Percentiles rank a stretch among this genome's conserved stretches.
Conservation (phyloP, 2,888 invertebrate species). For the Phyllotreta cruciferae region DNA sequence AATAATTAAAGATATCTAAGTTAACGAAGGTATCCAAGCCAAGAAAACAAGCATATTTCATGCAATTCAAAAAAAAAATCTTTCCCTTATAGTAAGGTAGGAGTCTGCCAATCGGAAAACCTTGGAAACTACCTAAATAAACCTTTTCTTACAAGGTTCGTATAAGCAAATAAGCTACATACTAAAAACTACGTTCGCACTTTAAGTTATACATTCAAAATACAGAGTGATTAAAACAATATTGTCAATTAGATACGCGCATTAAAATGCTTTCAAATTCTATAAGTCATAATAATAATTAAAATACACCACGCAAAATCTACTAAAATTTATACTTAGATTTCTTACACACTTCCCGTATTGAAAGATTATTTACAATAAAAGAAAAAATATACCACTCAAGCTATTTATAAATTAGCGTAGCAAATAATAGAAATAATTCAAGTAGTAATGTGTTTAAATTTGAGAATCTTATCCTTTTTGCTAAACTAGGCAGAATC, state of each 20-base stretch:
- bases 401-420: slow-evolving; percentile 38
- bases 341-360: slow-evolving; percentile 19
- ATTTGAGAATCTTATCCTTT: slow-evolving; percentile 5
- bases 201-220: slow-evolving; percentile 48
- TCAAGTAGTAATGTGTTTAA: slow-evolving; percentile 26
- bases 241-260: slow-evolving; percentile 25
- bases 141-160: slow-evolving; percentile 49
- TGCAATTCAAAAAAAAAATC: slow-evolving; percentile 50
- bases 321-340: slow-evolving; percentile 23
- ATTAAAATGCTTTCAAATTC: slow-evolving; percentile 18
- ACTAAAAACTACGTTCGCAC: slow-evolving; percentile 49
- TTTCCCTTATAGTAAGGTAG: slow-evolving; percentile 64
- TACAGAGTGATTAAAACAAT: slow-evolving; percentile 33
- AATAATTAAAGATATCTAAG: slow-evolving; percentile 3
- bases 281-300: slow-evolving; percentile 18
- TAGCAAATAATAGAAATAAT: slow-evolving; percentile 26
- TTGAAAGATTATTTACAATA: slow-evolving; percentile 15
- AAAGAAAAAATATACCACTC: slow-evolving; percentile 27
- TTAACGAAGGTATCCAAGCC: slow-evolving; percentile 6
- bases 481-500: slow-evolving; percentile 9
- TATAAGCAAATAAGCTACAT: slow-evolving; percentile 55
- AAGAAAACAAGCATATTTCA: slow-evolving; percentile 37
- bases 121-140: slow-evolving; percentile 51
- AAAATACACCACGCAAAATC: slow-evolving; percentile 21
- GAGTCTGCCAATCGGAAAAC: slow-evolving; percentile 56